phyloP scores from a whole-genome alignment of 2,888 invertebrate species.

The Pseudococcus longispinus region DNA sequence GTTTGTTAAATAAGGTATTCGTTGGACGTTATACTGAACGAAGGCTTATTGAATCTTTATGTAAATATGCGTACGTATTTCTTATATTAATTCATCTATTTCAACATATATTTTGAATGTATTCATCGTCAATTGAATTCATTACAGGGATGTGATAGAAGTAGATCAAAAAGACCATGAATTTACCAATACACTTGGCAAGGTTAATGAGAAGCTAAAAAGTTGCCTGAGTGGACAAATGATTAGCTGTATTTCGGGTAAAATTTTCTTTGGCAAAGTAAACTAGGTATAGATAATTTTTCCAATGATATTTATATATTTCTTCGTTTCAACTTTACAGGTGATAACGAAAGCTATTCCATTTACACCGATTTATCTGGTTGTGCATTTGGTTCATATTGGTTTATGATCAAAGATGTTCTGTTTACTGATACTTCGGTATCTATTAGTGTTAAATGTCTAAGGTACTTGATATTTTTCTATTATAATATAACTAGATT shows the following conservation, averaged over 20 bases:
- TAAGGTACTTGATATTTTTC: slow-evolving; percentile 11
- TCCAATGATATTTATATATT: not conserved
- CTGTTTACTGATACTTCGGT: not conserved
- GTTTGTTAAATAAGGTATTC: slow-evolving; percentile 18
- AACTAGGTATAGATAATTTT: no score
- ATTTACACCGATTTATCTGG: slow-evolving; percentile 25
- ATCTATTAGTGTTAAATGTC: not conserved
- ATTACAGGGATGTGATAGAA: slow-evolving; percentile 58
- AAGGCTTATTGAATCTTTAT: not conserved
- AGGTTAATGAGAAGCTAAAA: not conserved
- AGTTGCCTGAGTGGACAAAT: not conserved
- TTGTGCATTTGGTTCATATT: slow-evolving; percentile 21
- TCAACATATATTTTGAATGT: not conserved
- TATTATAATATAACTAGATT: not conserved
- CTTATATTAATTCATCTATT: not conserved
- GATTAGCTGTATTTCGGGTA: not conserved
- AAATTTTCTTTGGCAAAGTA: not conserved
- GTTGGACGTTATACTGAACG: slow-evolving; percentile 4
- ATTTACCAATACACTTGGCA: slow-evolving; percentile 29
- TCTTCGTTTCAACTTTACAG: not conserved
- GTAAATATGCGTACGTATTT: not conserved
- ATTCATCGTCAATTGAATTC: not conserved
- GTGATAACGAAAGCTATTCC: not conserved
- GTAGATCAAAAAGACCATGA: slow-evolving; percentile 56
- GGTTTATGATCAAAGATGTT: slow-evolving; percentile 40